Conservation (phyloP, 2,888 invertebrate genomes). For the Lithophane socia region DNA sequence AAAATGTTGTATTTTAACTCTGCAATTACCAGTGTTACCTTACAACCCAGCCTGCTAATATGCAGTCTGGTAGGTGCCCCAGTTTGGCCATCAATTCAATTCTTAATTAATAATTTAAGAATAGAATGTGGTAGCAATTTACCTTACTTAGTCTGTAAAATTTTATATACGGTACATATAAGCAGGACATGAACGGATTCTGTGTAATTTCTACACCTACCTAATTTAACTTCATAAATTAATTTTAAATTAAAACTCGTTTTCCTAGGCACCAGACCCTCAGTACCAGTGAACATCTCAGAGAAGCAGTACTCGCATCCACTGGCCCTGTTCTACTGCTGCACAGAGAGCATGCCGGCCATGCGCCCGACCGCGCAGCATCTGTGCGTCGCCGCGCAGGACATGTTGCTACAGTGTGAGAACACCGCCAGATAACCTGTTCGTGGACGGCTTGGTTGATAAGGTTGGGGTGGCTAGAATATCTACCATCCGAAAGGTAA, state of each 20-base stretch:
- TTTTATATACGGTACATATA: neutral
- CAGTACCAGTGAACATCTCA: slow-evolving; percentile 91
- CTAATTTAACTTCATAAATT: neutral
- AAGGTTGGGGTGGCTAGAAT: slow-evolving; percentile 19
- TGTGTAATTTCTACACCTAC: neutral
- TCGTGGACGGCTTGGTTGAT: neutral
- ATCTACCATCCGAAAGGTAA: slow-evolving; percentile 32
- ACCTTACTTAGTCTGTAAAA: neutral
- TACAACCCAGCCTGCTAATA: neutral
- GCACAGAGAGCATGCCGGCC: slow-evolving; percentile 91
- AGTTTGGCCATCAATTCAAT: neutral
- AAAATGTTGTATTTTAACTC: no score
- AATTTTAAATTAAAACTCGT: neutral
- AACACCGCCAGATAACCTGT: neutral
- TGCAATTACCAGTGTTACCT: neutral
- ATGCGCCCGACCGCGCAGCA: slow-evolving; percentile 91
- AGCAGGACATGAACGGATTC: neutral
- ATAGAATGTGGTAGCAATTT: neutral
- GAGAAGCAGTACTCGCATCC: slow-evolving; percentile 91
- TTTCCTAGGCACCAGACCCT: slow-evolving; percentile 92
- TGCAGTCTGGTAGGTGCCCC: neutral
- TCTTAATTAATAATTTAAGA: neutral
- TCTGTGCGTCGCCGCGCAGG: slow-evolving; percentile 81
- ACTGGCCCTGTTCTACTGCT: slow-evolving; percentile 93
- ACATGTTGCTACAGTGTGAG: slow-evolving; percentile 73